Conservation (phyloP, 2,113 vertebrate genomes). For the Phocoena sinus region DNA sequence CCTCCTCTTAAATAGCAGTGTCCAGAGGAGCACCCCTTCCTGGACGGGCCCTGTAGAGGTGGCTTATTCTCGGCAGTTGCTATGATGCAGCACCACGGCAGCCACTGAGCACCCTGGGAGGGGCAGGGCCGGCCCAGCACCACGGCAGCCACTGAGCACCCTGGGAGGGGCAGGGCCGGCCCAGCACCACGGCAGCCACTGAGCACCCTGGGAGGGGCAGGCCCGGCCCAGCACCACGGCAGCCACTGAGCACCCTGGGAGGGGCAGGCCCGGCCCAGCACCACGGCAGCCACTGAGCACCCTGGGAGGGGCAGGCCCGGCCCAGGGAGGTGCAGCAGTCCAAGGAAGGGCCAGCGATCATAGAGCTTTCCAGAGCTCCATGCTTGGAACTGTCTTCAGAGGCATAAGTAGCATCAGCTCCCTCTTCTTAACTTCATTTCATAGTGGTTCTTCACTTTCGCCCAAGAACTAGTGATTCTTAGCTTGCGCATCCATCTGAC, state of each 20-base stretch:
- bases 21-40: background rate
- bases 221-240: rapidly evolving
- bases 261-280: no score
- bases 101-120: background rate
- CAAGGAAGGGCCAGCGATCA: background rate
- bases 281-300: background rate
- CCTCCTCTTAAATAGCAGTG: background rate
- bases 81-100: rapidly evolving
- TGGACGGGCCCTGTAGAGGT: background rate
- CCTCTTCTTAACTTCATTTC: background rate
- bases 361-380: background rate
- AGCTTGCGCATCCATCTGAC: background rate
- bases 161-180: background rate
- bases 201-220: background rate
- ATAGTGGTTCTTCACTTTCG: background rate
- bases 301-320: background rate
- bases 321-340: background rate
- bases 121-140: no score
- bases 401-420: background rate
- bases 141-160: background rate
- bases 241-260: background rate
- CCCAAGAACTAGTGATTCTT: background rate
- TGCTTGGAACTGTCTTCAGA: background rate
- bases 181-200: rapidly evolving
- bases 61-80: background rate